phyloP scores from a whole-genome alignment of 2,888 invertebrate species.

The Bimastos eiseni region DNA sequence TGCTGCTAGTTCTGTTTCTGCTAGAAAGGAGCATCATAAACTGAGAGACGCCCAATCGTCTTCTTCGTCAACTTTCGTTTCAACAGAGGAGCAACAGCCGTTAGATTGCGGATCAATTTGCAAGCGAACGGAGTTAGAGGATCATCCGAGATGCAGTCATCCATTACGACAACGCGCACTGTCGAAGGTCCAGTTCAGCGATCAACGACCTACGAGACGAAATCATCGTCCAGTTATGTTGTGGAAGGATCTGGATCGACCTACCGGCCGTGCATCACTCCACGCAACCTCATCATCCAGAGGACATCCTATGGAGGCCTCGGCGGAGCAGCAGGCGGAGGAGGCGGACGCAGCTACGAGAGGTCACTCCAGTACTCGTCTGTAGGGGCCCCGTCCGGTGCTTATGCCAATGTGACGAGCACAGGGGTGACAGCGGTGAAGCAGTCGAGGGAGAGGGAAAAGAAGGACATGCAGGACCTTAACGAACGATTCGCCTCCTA shows the following conservation, averaged over 20 bases:
- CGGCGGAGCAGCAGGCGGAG: constrained; percentile 25
- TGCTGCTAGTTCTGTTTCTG: background rate
- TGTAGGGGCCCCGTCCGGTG: constrained; percentile 43
- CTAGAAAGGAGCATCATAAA: background rate
- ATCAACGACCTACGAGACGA: constrained; percentile 35
- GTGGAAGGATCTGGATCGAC: constrained; percentile 28
- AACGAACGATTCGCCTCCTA: constrained; percentile 66
- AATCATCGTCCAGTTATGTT: constrained; percentile 34
- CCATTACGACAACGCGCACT: constrained; percentile 34
- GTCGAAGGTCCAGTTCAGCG: constrained; percentile 34
- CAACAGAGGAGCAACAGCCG: background rate
- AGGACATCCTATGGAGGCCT: constrained; percentile 33
- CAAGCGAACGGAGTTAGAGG: background rate
- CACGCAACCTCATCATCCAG: constrained; percentile 39
- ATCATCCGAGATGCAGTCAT: constrained; percentile 29
- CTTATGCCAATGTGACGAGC: constrained; percentile 51
- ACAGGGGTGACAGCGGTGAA: constrained; percentile 62
- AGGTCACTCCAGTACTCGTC: constrained; percentile 30
- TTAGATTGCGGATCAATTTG: background rate
- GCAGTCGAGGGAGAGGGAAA: constrained; percentile 63
- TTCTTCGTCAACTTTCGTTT: constrained; percentile 2
- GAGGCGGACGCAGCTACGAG: constrained; percentile 52
- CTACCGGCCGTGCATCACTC: constrained; percentile 37
- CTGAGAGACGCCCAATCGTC: background rate
- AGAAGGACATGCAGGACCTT: constrained; percentile 66